Base-by-base conservation (phyloP, 2,888 invertebrate genomes). In the Clepsis dumicolana region DNA sequence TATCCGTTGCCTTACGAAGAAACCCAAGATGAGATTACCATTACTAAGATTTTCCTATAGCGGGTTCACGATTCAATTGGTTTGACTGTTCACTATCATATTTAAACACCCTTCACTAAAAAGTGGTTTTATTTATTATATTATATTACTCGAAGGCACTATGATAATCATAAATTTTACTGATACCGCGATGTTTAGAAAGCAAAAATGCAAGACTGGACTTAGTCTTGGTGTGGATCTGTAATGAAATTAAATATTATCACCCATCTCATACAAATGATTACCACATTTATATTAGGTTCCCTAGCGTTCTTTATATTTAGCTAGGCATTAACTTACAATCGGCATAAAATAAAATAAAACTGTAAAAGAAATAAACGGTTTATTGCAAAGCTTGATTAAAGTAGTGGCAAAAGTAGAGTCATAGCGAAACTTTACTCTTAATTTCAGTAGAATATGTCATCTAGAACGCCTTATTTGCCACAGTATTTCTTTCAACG, bases 341-440 rank as follows among this genome's bases (percentile, higher is more conserved):
- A 53, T 38, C 48, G 53, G 21, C 25, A 18, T 18, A 41, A 53
- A 60, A 56, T 32, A 65, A 68, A 70, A 64, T 66, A 67, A 67
- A 71, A 60, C 44, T 44, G 29, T 25, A 77, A 64, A 70, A 68
- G 56, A 71, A 72, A 74, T 67, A 77, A 80, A 81, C 81, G 86
- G 86, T 87, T 89, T 88, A 76, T 75, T 81, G 81, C 87, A 84
- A 64, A 64, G 68, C 64, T 68, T 68, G 41, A 83, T 87, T 82
- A 74, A 79, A 80, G 89, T 91, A 91, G 91, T 93, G 92, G 93
- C 92, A 91, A 91, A n/a, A 89, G 90, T 92, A 90, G 91, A 91
- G 88, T 93, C 93, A 92, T 90, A 89, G 93, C 93, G 93, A 93
- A 93, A 93, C 93, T 84, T 93, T 93, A 93, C 92, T 92, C 92